phyloP scores from a whole-genome alignment of 1,140 invertebrate species.

The Pseudobourletiella spinata region DNA sequence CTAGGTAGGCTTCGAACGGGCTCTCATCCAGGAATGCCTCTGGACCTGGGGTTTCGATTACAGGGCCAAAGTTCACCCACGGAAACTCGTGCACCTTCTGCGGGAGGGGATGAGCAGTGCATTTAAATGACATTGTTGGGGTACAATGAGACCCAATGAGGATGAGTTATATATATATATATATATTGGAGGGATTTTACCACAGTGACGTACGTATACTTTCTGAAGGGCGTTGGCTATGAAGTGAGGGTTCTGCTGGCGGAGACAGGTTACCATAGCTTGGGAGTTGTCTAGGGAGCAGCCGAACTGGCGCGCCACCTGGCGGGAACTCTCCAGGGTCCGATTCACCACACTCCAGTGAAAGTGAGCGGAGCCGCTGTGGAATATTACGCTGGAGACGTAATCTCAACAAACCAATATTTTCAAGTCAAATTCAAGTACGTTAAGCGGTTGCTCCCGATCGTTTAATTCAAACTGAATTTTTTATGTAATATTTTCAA shows the following conservation, averaged over 20 bases:
- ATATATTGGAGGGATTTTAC: too few relatives aligned
- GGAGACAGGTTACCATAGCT: neutral
- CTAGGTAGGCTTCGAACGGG: conserved; percentile 11
- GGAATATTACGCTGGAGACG: neutral
- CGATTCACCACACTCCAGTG: conserved; percentile 13
- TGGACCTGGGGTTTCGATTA: neutral
- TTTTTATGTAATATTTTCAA: too few relatives aligned
- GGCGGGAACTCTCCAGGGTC: neutral
- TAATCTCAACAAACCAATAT: neutral
- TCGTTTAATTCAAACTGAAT: too few relatives aligned
- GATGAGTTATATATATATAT: too few relatives aligned
- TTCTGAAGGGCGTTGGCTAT: neutral
- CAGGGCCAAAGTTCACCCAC: conserved; percentile 6
- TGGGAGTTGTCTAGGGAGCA: neutral
- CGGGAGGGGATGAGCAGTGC: too few relatives aligned
- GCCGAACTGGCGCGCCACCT: neutral
- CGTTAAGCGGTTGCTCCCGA: too few relatives aligned
- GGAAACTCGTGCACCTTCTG: neutral
- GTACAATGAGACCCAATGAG: too few relatives aligned
- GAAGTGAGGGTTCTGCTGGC: conserved; percentile 4
- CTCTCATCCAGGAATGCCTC: conserved; percentile 12
- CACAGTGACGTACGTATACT: neutral
- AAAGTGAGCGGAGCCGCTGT: conserved; percentile 2
- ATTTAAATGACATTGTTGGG: too few relatives aligned
- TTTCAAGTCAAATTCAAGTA: neutral